Conservation (phyloP, 2,113 vertebrate genomes). For the Tylochromis polylepis region DNA sequence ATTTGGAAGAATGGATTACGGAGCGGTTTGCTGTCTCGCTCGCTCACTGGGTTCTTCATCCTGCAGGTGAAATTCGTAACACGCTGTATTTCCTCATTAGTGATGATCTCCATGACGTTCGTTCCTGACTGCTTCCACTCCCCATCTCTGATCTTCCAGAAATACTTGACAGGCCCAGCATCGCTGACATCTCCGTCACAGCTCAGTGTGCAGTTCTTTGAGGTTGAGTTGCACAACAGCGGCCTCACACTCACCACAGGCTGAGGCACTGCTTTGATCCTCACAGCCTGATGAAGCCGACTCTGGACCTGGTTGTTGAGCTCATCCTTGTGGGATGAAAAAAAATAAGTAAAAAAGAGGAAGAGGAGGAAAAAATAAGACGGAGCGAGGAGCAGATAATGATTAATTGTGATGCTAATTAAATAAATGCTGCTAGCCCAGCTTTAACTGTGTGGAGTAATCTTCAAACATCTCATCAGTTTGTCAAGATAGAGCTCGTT, state of each 20-base stretch:
- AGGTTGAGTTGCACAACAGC: fast-evolving
- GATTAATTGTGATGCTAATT: no score
- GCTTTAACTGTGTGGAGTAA: no score
- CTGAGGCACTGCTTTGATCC: fast-evolving
- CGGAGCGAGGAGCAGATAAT: no score
- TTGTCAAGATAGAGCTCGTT: no score
- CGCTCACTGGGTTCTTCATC: neutral
- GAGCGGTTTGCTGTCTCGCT: neutral
- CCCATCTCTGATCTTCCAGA: neutral
- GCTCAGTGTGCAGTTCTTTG: fast-evolving
- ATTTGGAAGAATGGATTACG: neutral
- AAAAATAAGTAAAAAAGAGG: no score
- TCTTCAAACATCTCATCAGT: no score
- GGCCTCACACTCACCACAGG: fast-evolving
- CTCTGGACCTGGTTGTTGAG: fast-evolving
- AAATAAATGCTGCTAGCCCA: no score
- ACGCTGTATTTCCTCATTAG: fast-evolving
- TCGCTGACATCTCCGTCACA: neutral
- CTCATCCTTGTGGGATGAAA: neutral
- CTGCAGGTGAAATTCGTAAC: neutral
- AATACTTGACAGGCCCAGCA: neutral
- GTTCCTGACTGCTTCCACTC: fast-evolving
- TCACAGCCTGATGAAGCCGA: fast-evolving
- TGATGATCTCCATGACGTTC: fast-evolving
- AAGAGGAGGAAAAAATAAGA: no score